Base-by-base conservation (phyloP, 2,797 vertebrate species). In the Poeciliopsis infans region DNA sequence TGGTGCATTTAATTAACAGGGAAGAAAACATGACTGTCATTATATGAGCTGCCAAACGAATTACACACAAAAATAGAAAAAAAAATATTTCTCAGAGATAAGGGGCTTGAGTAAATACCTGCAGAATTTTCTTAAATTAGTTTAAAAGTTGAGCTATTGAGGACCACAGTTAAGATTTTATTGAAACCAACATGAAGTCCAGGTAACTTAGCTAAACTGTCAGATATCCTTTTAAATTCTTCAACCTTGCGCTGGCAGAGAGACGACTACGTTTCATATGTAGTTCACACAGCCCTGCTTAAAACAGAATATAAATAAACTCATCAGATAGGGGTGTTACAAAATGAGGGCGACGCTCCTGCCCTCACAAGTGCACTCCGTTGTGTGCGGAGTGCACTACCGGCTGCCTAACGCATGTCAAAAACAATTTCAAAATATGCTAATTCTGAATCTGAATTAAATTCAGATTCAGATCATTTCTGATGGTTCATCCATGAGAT, bases 301-400 rank as follows among this genome's bases (percentile, higher is more conserved):
- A 45, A 70, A 70, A 68, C 68, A 28, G 41, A 70, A 70, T 28
- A 70, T 70, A 70, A 70, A 45, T 70, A 70, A 43, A 70, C 68
- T 70, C 68, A n/a, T 45, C 41, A 45, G 41, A 70, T 59, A 45
- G n/a, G 36, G 55, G 53, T 59, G 53, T 43, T 43, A 31, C 25
- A 31, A 45, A 31, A 75, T 3, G 15, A 28, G 57, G 55, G 39
- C 16, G 28, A 74, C 41, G 15, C 25, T 74, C n/a, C 36, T 28
- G 25, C 25, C 36, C 41, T 41, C 41, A 45, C 68, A n/a, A 45
- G 25, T 31, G 51, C 36, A 74, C 20, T 57, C 15, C 2, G n/a
- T 45, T 59, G 73, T 75, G 39, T 59, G 10, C 0, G 12, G 23
- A 28, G 51, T n/a, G 12, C 39, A 11, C 36, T 41, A 43, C 31